Evolutionary conservation across 2,797 vertebrate genomes (phyloP).

Genomic region (Bucorvus abyssinicus): DNA sequence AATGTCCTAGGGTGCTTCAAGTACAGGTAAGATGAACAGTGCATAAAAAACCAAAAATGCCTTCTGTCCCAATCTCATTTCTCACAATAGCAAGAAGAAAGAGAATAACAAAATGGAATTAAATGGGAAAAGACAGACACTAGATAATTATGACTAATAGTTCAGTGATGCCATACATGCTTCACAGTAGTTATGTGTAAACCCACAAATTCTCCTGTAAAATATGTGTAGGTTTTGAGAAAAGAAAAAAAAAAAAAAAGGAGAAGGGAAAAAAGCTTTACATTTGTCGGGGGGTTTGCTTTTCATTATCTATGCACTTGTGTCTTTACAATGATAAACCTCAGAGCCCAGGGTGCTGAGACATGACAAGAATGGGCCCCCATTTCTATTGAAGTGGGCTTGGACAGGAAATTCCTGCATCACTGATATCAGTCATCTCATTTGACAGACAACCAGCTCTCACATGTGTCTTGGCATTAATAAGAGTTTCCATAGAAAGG

Average conservation of each 20-base stretch:
- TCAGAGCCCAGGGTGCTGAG: neutral
- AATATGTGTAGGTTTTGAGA: neutral
- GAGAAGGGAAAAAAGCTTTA: neutral
- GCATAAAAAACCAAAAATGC: neutral
- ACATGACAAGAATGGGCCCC: neutral
- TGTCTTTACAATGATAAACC: neutral
- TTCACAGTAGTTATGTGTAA: neutral
- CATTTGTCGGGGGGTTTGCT: accelerated
- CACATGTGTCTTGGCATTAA: neutral
- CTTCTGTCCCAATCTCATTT: neutral
- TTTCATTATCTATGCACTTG: neutral
- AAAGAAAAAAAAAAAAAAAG: neutral
- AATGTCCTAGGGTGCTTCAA: neutral
- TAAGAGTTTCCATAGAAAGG: neutral
- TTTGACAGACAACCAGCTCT: neutral
- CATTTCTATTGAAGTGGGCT: neutral
- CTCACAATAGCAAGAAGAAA: neutral
- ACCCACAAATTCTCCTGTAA: neutral
- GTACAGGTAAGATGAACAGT: neutral
- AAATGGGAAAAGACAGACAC: neutral
- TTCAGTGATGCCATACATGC: neutral
- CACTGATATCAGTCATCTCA: neutral
- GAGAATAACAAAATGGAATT: neutral
- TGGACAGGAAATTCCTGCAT: neutral
- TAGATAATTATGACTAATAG: neutral